Percentiles rank a stretch among this genome's conserved stretches.
phyloP scores from a whole-genome alignment of 2,888 invertebrate genomes.

The Aspidiotus destructor region DNA sequence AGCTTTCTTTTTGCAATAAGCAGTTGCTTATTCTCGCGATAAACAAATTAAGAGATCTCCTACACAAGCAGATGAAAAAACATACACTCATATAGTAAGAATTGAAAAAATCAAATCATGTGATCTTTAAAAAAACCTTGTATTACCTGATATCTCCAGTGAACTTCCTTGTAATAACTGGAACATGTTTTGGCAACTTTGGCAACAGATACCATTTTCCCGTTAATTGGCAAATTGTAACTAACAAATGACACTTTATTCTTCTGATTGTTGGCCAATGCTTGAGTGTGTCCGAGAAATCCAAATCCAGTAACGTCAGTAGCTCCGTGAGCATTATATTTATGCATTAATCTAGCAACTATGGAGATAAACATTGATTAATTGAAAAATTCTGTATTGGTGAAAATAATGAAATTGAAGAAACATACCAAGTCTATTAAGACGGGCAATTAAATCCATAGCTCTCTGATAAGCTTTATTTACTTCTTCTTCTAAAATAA shows the following conservation, averaged over 20 bases:
- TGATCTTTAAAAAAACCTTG: constrained; percentile 9
- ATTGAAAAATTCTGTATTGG: constrained; percentile 5
- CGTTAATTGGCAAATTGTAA: constrained; percentile 66
- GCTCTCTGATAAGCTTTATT: constrained; percentile 60
- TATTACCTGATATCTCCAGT: constrained; percentile 68
- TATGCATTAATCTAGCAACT: constrained; percentile 69
- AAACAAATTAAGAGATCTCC: constrained; percentile 85
- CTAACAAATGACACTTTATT: constrained; percentile 66
- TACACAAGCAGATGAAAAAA: constrained; percentile 22
- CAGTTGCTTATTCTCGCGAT: constrained; percentile 85
- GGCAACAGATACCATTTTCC: constrained; percentile 66
- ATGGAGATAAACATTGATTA: neutral
- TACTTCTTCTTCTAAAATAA: constrained; percentile 60
- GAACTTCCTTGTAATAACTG: constrained; percentile 62
- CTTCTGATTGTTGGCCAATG: constrained; percentile 64
- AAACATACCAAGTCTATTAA: constrained; percentile 57
- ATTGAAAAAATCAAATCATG: neutral
- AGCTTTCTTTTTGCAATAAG: constrained; percentile 90
- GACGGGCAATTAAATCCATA: constrained; percentile 67
- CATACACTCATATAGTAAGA: no score
- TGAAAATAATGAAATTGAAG: neutral
- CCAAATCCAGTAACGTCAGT: constrained; percentile 82
- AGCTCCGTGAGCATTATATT: constrained; percentile 70
- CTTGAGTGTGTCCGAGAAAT: constrained; percentile 69
- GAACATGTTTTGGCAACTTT: constrained; percentile 59